phyloP scores from a whole-genome alignment of 92 coral and sea anemone genomes.

The Porites lobata region DNA sequence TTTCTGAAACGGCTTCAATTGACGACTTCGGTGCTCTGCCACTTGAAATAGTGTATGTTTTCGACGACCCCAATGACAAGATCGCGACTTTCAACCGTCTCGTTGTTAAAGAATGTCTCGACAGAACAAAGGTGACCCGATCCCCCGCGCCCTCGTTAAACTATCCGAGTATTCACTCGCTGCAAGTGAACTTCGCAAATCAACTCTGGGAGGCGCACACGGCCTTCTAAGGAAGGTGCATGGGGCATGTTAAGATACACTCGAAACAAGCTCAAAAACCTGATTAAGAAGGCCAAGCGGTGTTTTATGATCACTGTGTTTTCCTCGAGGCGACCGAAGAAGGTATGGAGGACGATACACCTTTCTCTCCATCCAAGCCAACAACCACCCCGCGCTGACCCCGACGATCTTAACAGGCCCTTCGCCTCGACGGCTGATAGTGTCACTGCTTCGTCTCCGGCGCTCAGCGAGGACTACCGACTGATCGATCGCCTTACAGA shows the following conservation, averaged over 20 bases:
- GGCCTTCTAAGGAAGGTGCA: not conserved
- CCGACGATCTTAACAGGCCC: conserved; percentile 19
- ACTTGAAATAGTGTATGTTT: conserved; percentile 29
- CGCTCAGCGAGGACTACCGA: no score
- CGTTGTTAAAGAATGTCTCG: conserved; percentile 26
- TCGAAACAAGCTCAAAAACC: conserved; percentile 21
- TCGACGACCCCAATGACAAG: conserved; percentile 29
- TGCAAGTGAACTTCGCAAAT: conserved; percentile 35
- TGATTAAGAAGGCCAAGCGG: conserved; percentile 15
- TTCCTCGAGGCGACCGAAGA: conserved; percentile 39
- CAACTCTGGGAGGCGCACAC: conserved; percentile 11
- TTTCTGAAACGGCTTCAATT: conserved; percentile 25
- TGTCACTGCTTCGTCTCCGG: not conserved
- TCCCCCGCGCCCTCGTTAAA: conserved; percentile 67
- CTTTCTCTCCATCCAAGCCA: conserved; percentile 11
- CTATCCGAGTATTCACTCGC: conserved; percentile 26
- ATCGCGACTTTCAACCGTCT: conserved; percentile 14
- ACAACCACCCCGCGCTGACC: conserved; percentile 9
- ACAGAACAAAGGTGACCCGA: conserved; percentile 39
- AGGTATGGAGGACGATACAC: conserved; percentile 9
- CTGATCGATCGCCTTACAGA: not conserved
- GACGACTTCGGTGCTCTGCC: conserved; percentile 29
- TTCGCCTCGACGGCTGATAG: conserved; percentile 11
- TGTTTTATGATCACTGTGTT: conserved; percentile 18
- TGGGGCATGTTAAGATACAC: conserved; percentile 24